Base-by-base conservation (phyloP, 1,140 invertebrate genomes). In the Epicauta chinensis region DNA sequence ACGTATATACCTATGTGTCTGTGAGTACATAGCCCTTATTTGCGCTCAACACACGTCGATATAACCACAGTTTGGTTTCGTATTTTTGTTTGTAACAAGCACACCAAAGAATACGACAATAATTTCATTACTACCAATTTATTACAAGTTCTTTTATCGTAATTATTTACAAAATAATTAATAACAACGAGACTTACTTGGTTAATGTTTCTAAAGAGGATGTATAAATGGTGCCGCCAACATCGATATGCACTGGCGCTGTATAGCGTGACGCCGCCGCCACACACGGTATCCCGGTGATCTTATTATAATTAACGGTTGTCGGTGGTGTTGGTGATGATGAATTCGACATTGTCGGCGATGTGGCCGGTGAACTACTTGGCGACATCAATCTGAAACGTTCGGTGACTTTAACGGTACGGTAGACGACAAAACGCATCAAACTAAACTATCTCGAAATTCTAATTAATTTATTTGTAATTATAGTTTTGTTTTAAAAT, bases 241-340 rank as follows among this genome's bases (percentile, higher is more conserved):
- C 93, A 68, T 98, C 94, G 60, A 98, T 97, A 70, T 97, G 94
- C 0, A 98, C 94, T 0, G 94, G 93, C 0, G 94, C 93, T 11
- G 92, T 94, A 69, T 90, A 93, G 32, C 89, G 81, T 13, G 90
- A 90, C 1, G 93, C 91, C 0, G 88, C 87, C 0, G 93, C 94
- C 6, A 96, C 91, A 58, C 88, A 91, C 0, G 94, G 93, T 43
- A 97, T 93, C 23, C 92, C 91, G 9, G 82, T 81, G 64, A 87
- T 85, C 69, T 83, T 83, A 62, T 80, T 80, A 68, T 78, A 81
- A 58, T 64, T 68, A 12, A 70, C 59, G n/a, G 72, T 65, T 31
- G 76, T 73, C 39, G 74, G 74, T 38, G 74, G 74, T 49, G 78
- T 80, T 35, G 82, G 81, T 16, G 81, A 81, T 17, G 81, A 81